Conservation (phyloP, 2,888 invertebrate species). For the Eristalinus aeneus region DNA sequence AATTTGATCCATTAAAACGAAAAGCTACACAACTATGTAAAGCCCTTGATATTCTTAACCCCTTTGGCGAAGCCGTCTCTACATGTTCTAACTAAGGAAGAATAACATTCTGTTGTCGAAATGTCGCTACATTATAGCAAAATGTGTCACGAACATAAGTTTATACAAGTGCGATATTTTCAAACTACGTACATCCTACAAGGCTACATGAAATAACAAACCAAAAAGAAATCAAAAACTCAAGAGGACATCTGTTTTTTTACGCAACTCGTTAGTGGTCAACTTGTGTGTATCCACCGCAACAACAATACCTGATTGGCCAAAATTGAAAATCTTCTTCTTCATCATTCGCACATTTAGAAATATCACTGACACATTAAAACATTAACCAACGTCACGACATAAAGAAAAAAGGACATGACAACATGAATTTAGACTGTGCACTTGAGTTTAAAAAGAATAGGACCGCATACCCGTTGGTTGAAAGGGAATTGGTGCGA, state of each 20-base stretch:
- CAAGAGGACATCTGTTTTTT: background rate
- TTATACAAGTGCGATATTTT: background rate
- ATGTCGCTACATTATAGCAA: too few relatives aligned
- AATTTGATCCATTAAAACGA: too few relatives aligned
- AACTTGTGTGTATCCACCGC: constrained; percentile 63
- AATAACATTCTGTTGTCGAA: too few relatives aligned
- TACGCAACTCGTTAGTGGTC: constrained; percentile 40
- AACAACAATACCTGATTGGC: constrained; percentile 78
- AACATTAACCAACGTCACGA: constrained; percentile 46
- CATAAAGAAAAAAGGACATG: constrained; percentile 53
- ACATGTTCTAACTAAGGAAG: too few relatives aligned
- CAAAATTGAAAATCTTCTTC: constrained; percentile 79
- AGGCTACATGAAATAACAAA: constrained; percentile 7
- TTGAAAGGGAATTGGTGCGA: constrained; percentile 77
- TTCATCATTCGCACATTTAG: constrained; percentile 74
- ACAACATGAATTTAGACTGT: constrained; percentile 47
- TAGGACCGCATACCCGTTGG: constrained; percentile 76
- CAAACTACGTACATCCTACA: background rate
- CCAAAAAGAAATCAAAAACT: background rate
- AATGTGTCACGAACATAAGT: too few relatives aligned
- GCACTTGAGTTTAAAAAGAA: background rate
- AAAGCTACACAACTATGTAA: too few relatives aligned
- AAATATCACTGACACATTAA: constrained; percentile 68
- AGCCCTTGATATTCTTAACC: too few relatives aligned
- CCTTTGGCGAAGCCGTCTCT: too few relatives aligned